Evolutionary conservation across 2,888 invertebrate species (phyloP).

Genomic region (Acleris emargana): DNA sequence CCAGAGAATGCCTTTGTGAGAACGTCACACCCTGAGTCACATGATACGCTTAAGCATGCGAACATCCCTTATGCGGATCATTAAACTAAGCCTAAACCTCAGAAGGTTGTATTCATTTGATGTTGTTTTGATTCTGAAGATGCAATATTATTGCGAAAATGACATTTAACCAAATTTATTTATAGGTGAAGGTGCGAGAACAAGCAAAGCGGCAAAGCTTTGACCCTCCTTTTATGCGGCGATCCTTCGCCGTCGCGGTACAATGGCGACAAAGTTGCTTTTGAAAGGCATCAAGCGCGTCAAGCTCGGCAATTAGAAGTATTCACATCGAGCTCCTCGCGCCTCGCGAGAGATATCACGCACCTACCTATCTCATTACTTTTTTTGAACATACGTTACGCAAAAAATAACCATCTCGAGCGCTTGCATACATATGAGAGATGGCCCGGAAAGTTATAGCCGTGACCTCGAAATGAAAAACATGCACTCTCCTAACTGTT

Average conservation of each 20-base stretch:
- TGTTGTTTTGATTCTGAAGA: conserved; percentile 12
- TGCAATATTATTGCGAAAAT: conserved; percentile 53
- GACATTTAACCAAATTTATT: conserved; percentile 45
- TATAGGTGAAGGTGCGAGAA: conserved; percentile 57
- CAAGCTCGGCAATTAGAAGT: conserved; percentile 25
- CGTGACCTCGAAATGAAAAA: conserved; percentile 79
- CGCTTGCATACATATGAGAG: conserved; percentile 71
- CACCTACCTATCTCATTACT: conserved; percentile 29
- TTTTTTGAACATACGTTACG: conserved; percentile 37
- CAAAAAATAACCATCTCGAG: conserved; percentile 61
- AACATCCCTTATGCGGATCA: conserved; percentile 61
- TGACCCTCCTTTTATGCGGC: conserved; percentile 50
- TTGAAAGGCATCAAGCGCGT: conserved; percentile 54
- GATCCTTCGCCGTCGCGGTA: conserved; percentile 55
- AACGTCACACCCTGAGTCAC: conserved; percentile 73
- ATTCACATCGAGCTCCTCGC: conserved; percentile 37
- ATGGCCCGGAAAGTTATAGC: conserved; percentile 68
- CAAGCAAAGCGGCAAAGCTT: conserved; percentile 54
- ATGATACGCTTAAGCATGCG: conserved; percentile 53
- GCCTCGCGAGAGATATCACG: conserved; percentile 31
- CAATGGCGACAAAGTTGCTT: conserved; percentile 43
- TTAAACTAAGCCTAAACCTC: too few species aligned
- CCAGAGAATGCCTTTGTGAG: conserved; percentile 74
- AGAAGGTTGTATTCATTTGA: conserved; percentile 15
- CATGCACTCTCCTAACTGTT: conserved; percentile 78